These are phyloP conservation scores for Drosophila ficusphila DNA, from an alignment of 1,140 invertebrate genomes.

Conservation along the genomic window DNA sequence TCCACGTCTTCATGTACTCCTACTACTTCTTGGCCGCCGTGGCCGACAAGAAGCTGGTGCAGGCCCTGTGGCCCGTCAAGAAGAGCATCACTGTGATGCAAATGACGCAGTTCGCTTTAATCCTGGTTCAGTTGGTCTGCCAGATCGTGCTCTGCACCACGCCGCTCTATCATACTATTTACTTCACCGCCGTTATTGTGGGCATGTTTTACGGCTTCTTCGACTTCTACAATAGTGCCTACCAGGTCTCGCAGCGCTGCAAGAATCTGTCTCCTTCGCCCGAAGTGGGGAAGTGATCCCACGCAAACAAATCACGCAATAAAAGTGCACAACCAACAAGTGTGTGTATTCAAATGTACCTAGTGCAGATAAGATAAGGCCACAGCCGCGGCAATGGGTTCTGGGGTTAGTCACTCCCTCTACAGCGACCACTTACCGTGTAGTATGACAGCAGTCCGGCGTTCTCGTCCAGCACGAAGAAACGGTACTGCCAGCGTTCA, in stretches of 20 bases:
- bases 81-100: slow-evolving; percentile 84
- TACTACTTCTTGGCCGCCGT: slow-evolving; percentile 93
- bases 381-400: neutral
- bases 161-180: slow-evolving; percentile 80
- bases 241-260: slow-evolving; percentile 59
- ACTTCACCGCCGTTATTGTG: slow-evolving; percentile 86
- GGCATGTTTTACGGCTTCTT: slow-evolving; percentile 90
- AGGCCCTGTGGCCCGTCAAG: slow-evolving; percentile 74
- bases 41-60: slow-evolving; percentile 85
- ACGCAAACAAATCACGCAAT: slow-evolving; percentile 9
- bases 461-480: slow-evolving; percentile 99
- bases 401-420: slow-evolving; percentile 11
- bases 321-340: slow-evolving; percentile 19
- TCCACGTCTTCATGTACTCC: slow-evolving; percentile 92
- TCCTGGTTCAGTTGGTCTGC: slow-evolving; percentile 85
- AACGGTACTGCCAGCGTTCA: slow-evolving; percentile 99
- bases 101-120: slow-evolving; percentile 87
- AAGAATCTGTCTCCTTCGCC: slow-evolving; percentile 5
- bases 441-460: slow-evolving; percentile 98
- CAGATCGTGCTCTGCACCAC: slow-evolving; percentile 34
- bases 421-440: slow-evolving; percentile 90
- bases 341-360: slow-evolving; percentile 33
- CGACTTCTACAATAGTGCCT: slow-evolving; percentile 87
- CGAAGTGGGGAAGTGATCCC: slow-evolving; percentile 19
- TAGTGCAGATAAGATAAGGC: slow-evolving; percentile 40